Evolutionary conservation across 2,888 invertebrate species (phyloP).

Genomic region (Eristalinus aeneus): DNA sequence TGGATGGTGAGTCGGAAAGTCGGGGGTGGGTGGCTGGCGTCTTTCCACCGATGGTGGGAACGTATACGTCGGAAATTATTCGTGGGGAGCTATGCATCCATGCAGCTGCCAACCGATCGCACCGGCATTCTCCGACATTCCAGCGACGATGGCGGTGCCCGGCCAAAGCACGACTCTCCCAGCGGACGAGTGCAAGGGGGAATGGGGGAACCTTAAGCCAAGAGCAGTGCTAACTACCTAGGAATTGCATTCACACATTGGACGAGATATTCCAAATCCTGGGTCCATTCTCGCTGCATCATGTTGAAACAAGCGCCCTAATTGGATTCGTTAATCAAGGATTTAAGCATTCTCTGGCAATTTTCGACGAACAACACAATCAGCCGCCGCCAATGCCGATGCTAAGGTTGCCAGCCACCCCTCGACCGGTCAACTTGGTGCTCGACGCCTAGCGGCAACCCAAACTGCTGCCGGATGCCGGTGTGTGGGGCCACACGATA

Average conservation of each 20-base stretch:
- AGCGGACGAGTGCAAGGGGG: conserved; percentile 4
- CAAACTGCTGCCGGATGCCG: conserved; percentile 28
- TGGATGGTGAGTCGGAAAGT: conserved; percentile 27
- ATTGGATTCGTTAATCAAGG: conserved; percentile 76
- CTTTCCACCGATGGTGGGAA: conserved; percentile 55
- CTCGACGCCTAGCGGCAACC: conserved; percentile 41
- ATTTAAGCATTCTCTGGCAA: conserved; percentile 75
- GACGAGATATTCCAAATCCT: conserved; percentile 67
- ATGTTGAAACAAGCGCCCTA: conserved; percentile 74
- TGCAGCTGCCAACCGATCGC: conserved; percentile 26
- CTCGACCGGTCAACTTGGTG: conserved; percentile 30
- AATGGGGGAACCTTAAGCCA: conserved; percentile 57
- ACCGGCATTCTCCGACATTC: conserved; percentile 35
- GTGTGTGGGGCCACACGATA: conserved; percentile 35
- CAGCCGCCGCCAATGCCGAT: conserved; percentile 39
- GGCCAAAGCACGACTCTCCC: conserved; percentile 29
- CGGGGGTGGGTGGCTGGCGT: conserved; percentile 11
- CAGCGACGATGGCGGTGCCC: not conserved
- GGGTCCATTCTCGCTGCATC: conserved; percentile 72
- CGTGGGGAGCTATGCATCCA: conserved; percentile 66
- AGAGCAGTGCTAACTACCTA: conserved; percentile 62
- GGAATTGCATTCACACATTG: conserved; percentile 68
- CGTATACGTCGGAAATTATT: conserved; percentile 62
- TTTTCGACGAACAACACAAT: conserved; percentile 72
- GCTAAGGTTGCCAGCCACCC: not conserved